Evolutionary conservation across 37 sponge, comb jelly and placozoan species (phyloP), one percentile per base, ranked within the genome.

Genomic region (Tethya wilhelma): DNA sequence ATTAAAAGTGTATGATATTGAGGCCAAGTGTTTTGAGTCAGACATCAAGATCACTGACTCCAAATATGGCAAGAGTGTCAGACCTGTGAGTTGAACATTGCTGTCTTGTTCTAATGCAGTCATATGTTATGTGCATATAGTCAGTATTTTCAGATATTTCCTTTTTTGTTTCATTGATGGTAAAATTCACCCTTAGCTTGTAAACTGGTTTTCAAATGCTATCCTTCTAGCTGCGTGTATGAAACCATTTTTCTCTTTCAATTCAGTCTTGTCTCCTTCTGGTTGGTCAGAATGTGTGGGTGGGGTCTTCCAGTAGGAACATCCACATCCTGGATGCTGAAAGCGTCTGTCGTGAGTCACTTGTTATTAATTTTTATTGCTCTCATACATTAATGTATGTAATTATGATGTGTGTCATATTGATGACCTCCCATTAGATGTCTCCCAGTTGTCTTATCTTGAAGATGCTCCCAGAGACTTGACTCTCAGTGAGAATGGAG

Each of bases 311-410:
- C 84, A 75, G 72, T 49, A 79, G 64, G 32, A 92, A 81, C 39
- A 92, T 92, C 20, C 89, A 92, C 64, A 92, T 92, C 53, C 77
- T 92, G 41, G 88, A 88, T 63, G 84, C 77, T 5, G 89, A 87
- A 58, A 88, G 89, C 2, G 78, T 86, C 38, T 84, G 85, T 49
- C 79, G 93, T 92, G 59, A 84, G 93, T 75, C 14, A 6, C 26
- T 78, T 29, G 14, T 64, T 17, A 36, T 67, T 59, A 25, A 29
- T 59, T 12, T 8, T 23, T 59, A 5, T 23, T 12, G 28, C n/a
- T n/a, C n/a, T n/a, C n/a, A n/a, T n/a, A n/a, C n/a, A n/a, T n/a
- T n/a, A n/a, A n/a, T n/a, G n/a, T n/a, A n/a, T n/a, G n/a, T n/a
- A n/a, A n/a, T n/a, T n/a, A n/a, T n/a, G n/a, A n/a, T n/a, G n/a